phyloP scores from a whole-genome alignment of 2,888 invertebrate species.

The Eutolmus rufibarbis region DNA sequence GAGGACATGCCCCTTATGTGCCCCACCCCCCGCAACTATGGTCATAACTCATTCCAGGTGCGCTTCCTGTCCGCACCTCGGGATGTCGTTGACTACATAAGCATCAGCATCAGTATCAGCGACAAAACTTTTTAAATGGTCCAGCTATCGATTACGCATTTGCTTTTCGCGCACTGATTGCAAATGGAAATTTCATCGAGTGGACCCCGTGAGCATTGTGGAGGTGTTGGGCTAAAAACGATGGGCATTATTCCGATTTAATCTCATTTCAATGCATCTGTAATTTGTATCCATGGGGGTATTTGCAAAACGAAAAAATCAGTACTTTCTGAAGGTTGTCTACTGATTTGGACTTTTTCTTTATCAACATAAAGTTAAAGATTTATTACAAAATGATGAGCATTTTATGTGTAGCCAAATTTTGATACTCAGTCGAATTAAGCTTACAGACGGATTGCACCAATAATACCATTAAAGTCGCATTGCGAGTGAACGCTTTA shows the following conservation, averaged over 20 bases:
- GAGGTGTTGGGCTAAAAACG: background rate
- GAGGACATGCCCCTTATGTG: background rate
- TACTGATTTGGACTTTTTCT: background rate
- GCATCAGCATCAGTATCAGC: background rate
- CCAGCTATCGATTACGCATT: background rate
- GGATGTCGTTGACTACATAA: background rate
- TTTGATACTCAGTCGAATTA: too few relatives aligned
- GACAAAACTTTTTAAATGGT: background rate
- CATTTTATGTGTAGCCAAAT: too few relatives aligned
- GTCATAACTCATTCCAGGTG: conserved; percentile 1
- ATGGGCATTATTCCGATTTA: background rate
- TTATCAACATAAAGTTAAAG: background rate
- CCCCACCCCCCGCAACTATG: background rate
- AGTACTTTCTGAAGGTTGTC: background rate
- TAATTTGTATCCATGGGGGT: background rate
- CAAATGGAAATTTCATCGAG: background rate
- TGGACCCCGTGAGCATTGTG: background rate
- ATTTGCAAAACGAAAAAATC: background rate
- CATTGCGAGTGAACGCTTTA: too few relatives aligned
- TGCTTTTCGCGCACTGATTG: background rate
- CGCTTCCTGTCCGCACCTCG: background rate
- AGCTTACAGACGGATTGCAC: too few relatives aligned
- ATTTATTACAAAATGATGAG: background rate
- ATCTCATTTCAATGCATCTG: background rate
- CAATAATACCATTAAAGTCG: too few relatives aligned